These are phyloP conservation scores for Scaptomyza caliginosa DNA, from an alignment of 2,888 invertebrate species.

Conservation along the genomic window DNA sequence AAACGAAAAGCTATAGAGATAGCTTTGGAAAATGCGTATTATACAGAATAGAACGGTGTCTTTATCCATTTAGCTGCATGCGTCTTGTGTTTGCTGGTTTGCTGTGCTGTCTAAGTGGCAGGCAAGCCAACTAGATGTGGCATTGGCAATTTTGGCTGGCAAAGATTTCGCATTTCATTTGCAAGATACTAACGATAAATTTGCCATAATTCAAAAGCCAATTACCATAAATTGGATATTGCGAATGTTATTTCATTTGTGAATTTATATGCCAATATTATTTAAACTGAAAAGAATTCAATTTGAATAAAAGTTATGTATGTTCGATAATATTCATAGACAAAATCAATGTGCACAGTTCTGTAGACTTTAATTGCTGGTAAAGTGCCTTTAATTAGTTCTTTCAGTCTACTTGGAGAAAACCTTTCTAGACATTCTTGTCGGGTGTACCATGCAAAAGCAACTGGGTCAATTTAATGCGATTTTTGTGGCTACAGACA, in stretches of 20 bases:
- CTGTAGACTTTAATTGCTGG: too few species aligned
- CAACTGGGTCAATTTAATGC: constrained; percentile 73
- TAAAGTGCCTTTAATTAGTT: too few species aligned
- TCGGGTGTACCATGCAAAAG: constrained; percentile 27
- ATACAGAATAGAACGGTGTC: background rate
- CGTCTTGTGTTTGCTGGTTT: constrained; percentile 3
- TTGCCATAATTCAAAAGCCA: constrained; percentile 15
- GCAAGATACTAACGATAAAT: background rate
- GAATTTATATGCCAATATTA: background rate
- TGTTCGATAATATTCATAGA: background rate
- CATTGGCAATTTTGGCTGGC: constrained; percentile 28
- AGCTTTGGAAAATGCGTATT: constrained; percentile 42
- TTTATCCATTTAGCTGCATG: constrained; percentile 41
- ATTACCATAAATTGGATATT: constrained; percentile 2
- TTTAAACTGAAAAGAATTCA: background rate
- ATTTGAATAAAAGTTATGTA: background rate
- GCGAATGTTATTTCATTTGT: background rate
- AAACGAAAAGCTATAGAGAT: constrained; percentile 47
- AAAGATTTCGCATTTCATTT: constrained; percentile 26
- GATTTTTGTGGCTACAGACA: constrained; percentile 60
- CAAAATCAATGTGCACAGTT: background rate
- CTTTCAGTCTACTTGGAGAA: too few species aligned
- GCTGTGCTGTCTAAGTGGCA: constrained; percentile 27
- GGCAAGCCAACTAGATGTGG: constrained; percentile 29
- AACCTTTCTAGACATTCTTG: constrained; percentile 9